Conservation (phyloP, 2,113 vertebrate genomes). For the Agapornis roseicollis region DNA sequence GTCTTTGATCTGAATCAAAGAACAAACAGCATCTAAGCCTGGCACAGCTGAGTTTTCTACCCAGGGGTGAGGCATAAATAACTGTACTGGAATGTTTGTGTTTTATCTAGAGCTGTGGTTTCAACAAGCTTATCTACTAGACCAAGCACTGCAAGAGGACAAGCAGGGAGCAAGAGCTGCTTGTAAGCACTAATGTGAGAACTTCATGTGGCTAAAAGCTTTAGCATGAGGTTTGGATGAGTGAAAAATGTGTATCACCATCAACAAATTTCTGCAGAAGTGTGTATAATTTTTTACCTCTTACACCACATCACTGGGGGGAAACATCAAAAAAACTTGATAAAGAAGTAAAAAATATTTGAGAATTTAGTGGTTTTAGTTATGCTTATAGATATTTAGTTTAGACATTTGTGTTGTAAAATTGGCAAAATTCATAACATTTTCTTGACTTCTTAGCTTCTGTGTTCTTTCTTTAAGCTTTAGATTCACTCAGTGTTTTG, state of each 20-base stretch:
- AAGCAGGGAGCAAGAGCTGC: background rate
- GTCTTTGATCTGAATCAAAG: background rate
- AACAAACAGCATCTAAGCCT: background rate
- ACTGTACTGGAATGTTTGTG: background rate
- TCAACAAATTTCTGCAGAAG: background rate
- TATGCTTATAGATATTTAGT: background rate
- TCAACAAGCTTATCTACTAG: background rate
- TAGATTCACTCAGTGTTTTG: background rate
- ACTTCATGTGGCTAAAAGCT: background rate
- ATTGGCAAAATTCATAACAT: accelerated
- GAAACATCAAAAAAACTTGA: background rate
- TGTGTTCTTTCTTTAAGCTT: background rate
- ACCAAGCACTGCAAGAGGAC: background rate
- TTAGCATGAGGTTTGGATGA: background rate
- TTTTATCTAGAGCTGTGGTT: background rate
- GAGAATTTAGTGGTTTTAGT: accelerated
- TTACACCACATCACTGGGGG: background rate
- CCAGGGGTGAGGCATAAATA: background rate
- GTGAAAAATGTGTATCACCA: background rate
- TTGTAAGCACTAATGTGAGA: background rate
- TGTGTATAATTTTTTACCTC: background rate
- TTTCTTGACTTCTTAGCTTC: background rate
- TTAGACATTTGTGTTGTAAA: background rate
- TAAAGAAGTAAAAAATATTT: background rate
- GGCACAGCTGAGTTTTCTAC: background rate